Base-by-base conservation (phyloP, 2,888 invertebrate species). In the Antitype chi region DNA sequence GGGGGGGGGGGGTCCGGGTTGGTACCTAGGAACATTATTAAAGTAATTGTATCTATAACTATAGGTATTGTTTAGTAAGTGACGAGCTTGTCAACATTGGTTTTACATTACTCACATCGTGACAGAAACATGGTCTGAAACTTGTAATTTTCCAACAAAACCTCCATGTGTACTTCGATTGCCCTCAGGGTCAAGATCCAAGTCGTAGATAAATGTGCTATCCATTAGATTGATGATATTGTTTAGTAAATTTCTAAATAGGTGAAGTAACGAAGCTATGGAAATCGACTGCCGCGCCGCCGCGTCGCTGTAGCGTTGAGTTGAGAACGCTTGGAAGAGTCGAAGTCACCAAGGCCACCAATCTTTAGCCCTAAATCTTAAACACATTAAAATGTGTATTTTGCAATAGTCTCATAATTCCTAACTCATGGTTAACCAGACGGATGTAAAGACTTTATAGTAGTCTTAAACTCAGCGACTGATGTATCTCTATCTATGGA, bases 151-250 rank as follows among this genome's bases (percentile, higher is more conserved):
- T 69, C 80, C 67, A 63, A 59, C 52, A 17, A 64, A 53, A 70
- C 47, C 38, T 67, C 64, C 70, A 63, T 32, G 55, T 57, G 57
- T 52, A 76, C 68, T 86, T 79, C 66, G 57, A 75, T 68, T 73
- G 75, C 74, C 83, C 76, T 81, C 23, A 32, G 15, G 55, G 60
- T 78, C 72, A 87, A 78, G 85, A 73, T 74, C 64, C 60, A 55
- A 80, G 64, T 70, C 28, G 32, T 59, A 69, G 79, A 80, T 80
- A 80, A 77, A 47, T 57, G 52, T 70, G 47, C 20, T 80, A 60
- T 59, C 57, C 59, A 84, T 80, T 84, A 79, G 49, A 79, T 43
- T 70, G 64, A 80, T 84, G 84, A 80, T 63, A 76, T 80, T 66
- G 64, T 78, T 69, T 69, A 68, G 55, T 77, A 77, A 49, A 82